Evolutionary conservation across 2,888 invertebrate genomes (phyloP), one percentile per base, ranked within the genome.

Genomic region (Rutpela maculata): DNA sequence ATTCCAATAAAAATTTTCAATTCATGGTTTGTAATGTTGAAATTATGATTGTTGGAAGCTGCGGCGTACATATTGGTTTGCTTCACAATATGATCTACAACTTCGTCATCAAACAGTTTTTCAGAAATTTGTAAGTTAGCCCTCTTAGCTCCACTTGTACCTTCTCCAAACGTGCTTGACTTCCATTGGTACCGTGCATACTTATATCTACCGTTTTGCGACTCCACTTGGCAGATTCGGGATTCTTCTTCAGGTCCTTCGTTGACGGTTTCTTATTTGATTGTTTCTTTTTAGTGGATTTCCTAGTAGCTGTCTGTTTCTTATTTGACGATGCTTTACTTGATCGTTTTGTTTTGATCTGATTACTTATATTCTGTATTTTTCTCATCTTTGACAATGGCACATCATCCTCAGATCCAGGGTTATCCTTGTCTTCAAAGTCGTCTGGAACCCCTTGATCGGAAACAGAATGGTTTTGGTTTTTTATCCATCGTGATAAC

Each of bases 81-180:
- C 1, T 18, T 50, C 5, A 22, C 68, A 18, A 31, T 68, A 22
- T 17, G 35, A n/a, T 17, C 7, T 35, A 66, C 17, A 66, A 66
- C 19, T 38, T 66, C 38, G 15, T 38, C 31, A 50, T 67, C 55
- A 26, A 50, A 67, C 9, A 43, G 26, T 55, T 67, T 68, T 11
- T 68, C 50, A 68, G 9, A 68, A 68, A 68, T 68, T 7, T 68
- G 56, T 31, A 55, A 26, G 43, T 68, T 18, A 50, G 56, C n/a
- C 56, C 26, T 17, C 56, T 56, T 50, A 68, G 15, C 6, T 26
- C 55, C 0, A 12, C 56, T 68, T n/a, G 26, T 56, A 56, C 56
- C 10, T 18, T 56, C 15, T 68, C 56, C 66, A 68, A 55, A 9
- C 56, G 56, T 12, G n/a, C 18, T 1, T n/a, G 7, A 1, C 4